phyloP scores from a whole-genome alignment of 2,113 vertebrate genomes.

The Cochlearius cochlearius region DNA sequence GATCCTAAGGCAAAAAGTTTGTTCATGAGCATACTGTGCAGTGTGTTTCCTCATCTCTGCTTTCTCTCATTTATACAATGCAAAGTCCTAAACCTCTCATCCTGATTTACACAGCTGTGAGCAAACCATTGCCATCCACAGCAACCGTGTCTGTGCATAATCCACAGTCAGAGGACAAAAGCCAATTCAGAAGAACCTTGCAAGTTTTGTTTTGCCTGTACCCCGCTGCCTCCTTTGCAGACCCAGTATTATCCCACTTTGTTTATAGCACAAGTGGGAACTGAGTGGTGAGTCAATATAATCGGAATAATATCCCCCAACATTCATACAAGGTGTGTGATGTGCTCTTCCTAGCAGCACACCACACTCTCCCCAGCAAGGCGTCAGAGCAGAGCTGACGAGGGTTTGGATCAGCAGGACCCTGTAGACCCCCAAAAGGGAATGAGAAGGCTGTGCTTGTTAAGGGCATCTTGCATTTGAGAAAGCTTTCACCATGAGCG shows the following conservation, averaged over 20 bases:
- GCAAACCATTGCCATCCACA: not conserved
- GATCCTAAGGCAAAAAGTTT: not conserved
- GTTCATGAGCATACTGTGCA: not conserved
- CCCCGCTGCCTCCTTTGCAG: not conserved
- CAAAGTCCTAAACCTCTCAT: not conserved
- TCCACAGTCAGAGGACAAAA: not conserved
- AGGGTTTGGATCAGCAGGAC: not conserved
- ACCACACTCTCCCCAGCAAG: not conserved
- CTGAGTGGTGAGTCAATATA: not conserved
- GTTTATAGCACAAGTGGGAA: not conserved
- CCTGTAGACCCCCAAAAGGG: not conserved
- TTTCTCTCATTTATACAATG: not conserved
- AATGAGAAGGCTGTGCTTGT: not conserved
- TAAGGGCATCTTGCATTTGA: not conserved
- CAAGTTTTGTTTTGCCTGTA: not conserved
- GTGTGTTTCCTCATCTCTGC: not conserved
- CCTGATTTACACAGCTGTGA: not conserved
- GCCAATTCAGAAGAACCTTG: not conserved
- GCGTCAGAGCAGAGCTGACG: not conserved
- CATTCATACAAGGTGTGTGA: not conserved
- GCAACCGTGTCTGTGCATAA: not conserved
- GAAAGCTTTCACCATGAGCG: not conserved
- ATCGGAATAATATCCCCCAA: not conserved
- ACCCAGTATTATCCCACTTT: not conserved
- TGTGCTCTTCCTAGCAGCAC: not conserved